Evolutionary conservation across 2,113 vertebrate genomes (phyloP).

Genomic region (Prunella fulvescens): DNA sequence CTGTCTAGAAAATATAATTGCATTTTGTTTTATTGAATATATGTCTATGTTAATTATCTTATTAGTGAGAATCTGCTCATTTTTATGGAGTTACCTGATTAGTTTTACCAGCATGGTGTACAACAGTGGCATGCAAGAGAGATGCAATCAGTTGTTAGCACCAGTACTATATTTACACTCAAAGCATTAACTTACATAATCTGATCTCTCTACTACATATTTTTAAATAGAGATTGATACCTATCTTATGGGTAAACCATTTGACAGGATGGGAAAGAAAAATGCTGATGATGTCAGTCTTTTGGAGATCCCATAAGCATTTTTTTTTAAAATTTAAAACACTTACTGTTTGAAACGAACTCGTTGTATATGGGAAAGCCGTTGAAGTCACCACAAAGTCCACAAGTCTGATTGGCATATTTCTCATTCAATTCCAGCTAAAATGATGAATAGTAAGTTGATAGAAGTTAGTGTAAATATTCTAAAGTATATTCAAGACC

Average conservation of each 20-base stretch:
- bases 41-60: neutral
- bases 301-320: neutral
- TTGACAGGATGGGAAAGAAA: neutral
- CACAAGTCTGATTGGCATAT: slow-evolving; percentile 83
- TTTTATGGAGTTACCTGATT: neutral
- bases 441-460: neutral
- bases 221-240: neutral
- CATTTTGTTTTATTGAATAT: neutral
- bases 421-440: slow-evolving; percentile 83
- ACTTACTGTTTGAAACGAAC: slow-evolving; percentile 77
- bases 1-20: neutral
- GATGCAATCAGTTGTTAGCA: neutral
- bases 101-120: neutral
- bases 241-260: neutral
- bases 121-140: neutral
- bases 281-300: neutral
- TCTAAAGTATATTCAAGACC: neutral
- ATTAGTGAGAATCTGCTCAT: neutral
- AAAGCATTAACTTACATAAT: neutral
- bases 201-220: neutral
- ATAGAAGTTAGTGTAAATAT: neutral
- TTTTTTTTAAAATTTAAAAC: neutral
- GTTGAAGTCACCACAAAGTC: slow-evolving; percentile 90
- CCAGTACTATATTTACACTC: neutral
- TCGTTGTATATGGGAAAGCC: slow-evolving; percentile 77